Evolutionary conservation across 2,797 vertebrate species (phyloP).

Genomic region (Glyptemys insculpta): DNA sequence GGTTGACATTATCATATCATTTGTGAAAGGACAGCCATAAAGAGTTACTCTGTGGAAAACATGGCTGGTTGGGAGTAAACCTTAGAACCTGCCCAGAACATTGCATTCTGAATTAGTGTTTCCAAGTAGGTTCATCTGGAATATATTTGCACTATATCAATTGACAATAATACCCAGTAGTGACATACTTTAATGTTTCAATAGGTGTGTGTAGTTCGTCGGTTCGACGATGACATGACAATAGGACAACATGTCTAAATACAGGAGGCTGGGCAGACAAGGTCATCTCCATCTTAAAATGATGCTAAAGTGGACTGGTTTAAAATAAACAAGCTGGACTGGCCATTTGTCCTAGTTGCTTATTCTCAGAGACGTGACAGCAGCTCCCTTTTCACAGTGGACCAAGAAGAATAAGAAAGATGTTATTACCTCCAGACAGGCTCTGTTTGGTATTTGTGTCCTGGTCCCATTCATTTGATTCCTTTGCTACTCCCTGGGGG

Average conservation of each 20-base stretch:
- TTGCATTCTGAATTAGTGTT: background rate
- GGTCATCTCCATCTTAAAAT: conserved; percentile 28
- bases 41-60: background rate
- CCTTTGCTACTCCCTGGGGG: background rate
- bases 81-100: background rate
- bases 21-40: background rate
- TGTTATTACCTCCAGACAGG: background rate
- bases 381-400: background rate
- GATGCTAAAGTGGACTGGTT: conserved; percentile 15
- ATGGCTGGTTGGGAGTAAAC: background rate
- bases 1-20: background rate
- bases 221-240: no score
- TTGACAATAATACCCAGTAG: background rate
- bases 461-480: background rate
- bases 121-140: background rate
- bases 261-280: background rate
- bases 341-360: conserved; percentile 16
- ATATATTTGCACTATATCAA: background rate
- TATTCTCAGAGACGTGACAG: background rate
- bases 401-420: background rate
- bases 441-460: background rate
- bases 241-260: background rate
- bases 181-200: background rate
- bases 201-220: no score
- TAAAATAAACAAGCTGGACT: conserved; percentile 13